phyloP scores from a whole-genome alignment of 2,113 vertebrate genomes.

The Setophaga coronata region DNA sequence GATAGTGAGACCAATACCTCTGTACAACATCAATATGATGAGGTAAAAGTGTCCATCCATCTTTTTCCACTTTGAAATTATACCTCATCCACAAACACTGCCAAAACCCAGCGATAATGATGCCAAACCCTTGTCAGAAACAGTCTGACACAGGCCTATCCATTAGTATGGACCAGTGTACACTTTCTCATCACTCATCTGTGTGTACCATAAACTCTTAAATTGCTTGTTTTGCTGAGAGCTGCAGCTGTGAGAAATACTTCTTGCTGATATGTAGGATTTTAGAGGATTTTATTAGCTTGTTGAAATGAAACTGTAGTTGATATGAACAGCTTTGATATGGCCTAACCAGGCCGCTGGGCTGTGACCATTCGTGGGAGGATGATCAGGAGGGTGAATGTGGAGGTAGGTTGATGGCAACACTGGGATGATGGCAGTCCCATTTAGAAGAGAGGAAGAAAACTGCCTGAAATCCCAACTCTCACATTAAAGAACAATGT shows the following conservation, averaged over 20 bases:
- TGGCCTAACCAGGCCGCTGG: accelerated
- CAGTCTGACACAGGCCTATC: neutral
- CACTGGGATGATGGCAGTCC: neutral
- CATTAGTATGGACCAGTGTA: neutral
- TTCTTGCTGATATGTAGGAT: neutral
- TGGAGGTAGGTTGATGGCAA: neutral
- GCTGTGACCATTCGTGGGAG: neutral
- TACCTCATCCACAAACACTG: neutral
- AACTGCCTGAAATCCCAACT: neutral
- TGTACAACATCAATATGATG: neutral
- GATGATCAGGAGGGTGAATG: neutral
- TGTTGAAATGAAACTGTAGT: neutral
- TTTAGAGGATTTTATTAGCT: neutral
- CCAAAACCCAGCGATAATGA: neutral
- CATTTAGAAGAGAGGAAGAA: neutral
- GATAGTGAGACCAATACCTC: neutral
- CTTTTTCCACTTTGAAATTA: neutral
- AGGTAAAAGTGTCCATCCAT: neutral
- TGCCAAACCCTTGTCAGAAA: neutral
- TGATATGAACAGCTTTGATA: neutral
- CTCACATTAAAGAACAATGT: neutral
- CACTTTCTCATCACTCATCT: neutral
- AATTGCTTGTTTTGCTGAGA: neutral
- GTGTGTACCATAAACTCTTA: neutral
- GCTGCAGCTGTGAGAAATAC: neutral